Conservation (phyloP, 2,797 vertebrate species). For the Rhabdophis nuchalis region DNA sequence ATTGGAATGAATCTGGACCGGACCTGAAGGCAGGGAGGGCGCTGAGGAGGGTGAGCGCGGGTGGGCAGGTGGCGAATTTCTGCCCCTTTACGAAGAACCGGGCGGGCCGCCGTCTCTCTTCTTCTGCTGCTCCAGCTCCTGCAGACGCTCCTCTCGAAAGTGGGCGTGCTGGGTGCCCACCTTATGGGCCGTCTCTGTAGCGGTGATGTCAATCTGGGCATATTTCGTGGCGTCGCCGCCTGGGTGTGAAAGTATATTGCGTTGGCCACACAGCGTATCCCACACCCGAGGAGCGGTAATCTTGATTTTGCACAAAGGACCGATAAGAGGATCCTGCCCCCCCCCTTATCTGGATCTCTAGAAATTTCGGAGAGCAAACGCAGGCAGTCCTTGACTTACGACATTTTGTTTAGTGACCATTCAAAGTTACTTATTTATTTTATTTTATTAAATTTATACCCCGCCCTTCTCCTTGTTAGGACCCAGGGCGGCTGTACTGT, state of each 20-base stretch:
- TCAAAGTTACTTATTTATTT: too few species aligned
- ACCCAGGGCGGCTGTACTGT: too few species aligned
- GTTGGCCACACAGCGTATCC: neutral
- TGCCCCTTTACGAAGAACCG: slow-evolving; percentile 53
- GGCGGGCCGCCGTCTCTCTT: slow-evolving; percentile 67
- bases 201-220: slow-evolving; percentile 80
- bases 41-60: neutral
- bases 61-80: neutral
- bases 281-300: too few species aligned
- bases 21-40: slow-evolving; percentile 25
- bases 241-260: slow-evolving; percentile 38
- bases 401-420: neutral
- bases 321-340: rapidly evolving
- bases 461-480: too few species aligned
- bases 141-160: slow-evolving; percentile 76
- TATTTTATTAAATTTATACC: too few species aligned
- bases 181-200: slow-evolving; percentile 82
- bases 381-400: neutral
- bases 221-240: slow-evolving; percentile 77
- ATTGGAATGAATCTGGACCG: slow-evolving; percentile 66
- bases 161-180: slow-evolving; percentile 80
- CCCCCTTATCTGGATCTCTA: neutral
- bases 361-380: neutral
- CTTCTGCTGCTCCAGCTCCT: slow-evolving; percentile 77
- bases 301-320: neutral